phyloP scores from a whole-genome alignment of 2,797 vertebrate species.

The Anabas testudineus region DNA sequence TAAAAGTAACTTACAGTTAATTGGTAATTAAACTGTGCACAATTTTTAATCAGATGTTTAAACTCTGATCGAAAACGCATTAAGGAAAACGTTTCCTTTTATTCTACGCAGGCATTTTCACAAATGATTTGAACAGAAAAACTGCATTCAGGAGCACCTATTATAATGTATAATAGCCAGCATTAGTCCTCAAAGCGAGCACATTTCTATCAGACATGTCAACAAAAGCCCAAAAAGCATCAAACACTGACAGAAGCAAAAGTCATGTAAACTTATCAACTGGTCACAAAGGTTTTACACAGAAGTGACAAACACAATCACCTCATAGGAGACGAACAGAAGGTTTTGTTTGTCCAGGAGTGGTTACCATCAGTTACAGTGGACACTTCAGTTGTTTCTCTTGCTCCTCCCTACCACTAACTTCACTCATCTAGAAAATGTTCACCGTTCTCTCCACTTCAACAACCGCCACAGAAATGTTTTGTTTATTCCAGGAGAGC shows the following conservation, averaged over 20 bases:
- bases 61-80: too few species aligned
- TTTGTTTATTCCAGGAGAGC: too few species aligned
- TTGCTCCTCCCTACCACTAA: neutral
- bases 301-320: constrained; percentile 8
- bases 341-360: neutral
- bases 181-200: neutral
- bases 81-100: too few species aligned
- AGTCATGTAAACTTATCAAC: neutral
- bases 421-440: too few species aligned
- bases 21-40: too few species aligned
- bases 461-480: neutral
- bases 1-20: neutral
- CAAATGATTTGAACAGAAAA: too few species aligned
- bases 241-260: neutral
- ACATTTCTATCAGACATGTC: neutral
- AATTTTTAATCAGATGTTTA: too few species aligned
- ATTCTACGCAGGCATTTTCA: too few species aligned
- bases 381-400: neutral
- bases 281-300: neutral
- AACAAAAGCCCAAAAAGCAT: neutral
- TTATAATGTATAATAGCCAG: too few species aligned
- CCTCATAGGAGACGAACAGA: neutral
- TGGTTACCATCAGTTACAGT: neutral
- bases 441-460: neutral
- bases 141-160: too few species aligned